Evolutionary conservation across 2,113 vertebrate species (phyloP), one percentile per base, ranked within the genome.

Genomic region (Sinocyclocheilus anshuiensis): DNA sequence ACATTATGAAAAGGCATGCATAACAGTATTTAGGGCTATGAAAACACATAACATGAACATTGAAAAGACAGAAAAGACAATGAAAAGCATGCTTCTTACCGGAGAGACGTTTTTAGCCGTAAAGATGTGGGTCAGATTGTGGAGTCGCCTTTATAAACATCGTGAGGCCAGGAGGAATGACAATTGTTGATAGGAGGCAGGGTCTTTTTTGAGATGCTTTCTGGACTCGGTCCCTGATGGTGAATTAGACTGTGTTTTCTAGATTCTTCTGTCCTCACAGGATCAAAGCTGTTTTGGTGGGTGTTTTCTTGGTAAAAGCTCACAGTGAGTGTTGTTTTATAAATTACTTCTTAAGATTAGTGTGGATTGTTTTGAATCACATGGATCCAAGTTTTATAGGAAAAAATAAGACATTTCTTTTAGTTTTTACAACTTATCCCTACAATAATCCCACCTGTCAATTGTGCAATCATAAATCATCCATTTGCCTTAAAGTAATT

Each of bases 121-220:
- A 77, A 77, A 45, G 55, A 57, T 83, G 24, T 22, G 42, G n/a
- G 18, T 59, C 22, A 10, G 65, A 77, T 16, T 84, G n/a, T 11
- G n/a, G 67, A 39, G 8, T 45, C 33, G 57, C 50, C 81, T 92
- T 92, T 94, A 93, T 93, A 91, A 61, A 85, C 91, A 89, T 69
- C 85, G 9, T 39, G 45, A 87, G 24, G 53, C 88, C 78, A 13
- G 6, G 63, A 87, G 77, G 86, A 86, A 88, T 92, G 89, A 55
- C 87, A 59, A 72, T 45, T 86, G 84, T 90, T 72, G 83, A 53
- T 24, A 36, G 10, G 88, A 83, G 92, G 92, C 91, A 92, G 91
- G 92, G 86, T 90, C 92, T 88, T 65, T 36, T 80, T 80, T 80
- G 77, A 79, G 57, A 42, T 36, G 39, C 42, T 82, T 91, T 86